Base-by-base conservation (phyloP, 1,140 invertebrate genomes). In the Pogonomyrmex californicus region DNA sequence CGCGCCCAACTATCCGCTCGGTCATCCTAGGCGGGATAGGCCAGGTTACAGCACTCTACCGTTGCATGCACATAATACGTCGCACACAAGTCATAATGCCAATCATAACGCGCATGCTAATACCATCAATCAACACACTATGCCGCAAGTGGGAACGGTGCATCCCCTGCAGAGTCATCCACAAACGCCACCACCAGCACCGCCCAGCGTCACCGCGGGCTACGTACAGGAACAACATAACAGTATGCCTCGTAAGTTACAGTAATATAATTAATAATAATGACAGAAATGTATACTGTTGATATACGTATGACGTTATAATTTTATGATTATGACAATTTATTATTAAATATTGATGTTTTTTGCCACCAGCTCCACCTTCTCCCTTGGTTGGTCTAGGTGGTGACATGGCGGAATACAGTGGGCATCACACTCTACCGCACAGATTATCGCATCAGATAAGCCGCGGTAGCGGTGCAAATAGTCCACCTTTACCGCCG, bases 1-100 rank as follows among this genome's bases (percentile, higher is more conserved):
- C 95, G 98, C 98, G 14, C 98, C 98, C 7, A 99, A 99, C 95
- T 99, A 98, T 96, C 98, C 98, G 3, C 95, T 98, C 78, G 97
- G 97, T 0, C 97, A 98, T 96, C 97, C 97, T 1, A 95, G 97
- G 91, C 96, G 97, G 36, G 96, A 98, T 88, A 96, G 98, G n/a
- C 97, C 97, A 14, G 98, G 98, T 4, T 99, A 99, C 93, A 98
- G 98, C 91, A 97, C 97, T 4, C 92, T 98, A 68, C 98, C 97
- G 4, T 96, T 98, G 90, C 95, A 95, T 85, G 90, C 94, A 85
- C 94, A 95, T 56, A 93, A 94, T 14, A 92, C 94, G 41, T 89
- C 91, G 38, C 92, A 94, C 63, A 56, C 90, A 0, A 83, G 82
- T 66, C 92, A 93, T 44, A 93, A 91, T 86, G 93, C 96, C 1